Evolutionary conservation across 1,140 invertebrate species (phyloP).

Genomic region (Hycleus phaleratus): DNA sequence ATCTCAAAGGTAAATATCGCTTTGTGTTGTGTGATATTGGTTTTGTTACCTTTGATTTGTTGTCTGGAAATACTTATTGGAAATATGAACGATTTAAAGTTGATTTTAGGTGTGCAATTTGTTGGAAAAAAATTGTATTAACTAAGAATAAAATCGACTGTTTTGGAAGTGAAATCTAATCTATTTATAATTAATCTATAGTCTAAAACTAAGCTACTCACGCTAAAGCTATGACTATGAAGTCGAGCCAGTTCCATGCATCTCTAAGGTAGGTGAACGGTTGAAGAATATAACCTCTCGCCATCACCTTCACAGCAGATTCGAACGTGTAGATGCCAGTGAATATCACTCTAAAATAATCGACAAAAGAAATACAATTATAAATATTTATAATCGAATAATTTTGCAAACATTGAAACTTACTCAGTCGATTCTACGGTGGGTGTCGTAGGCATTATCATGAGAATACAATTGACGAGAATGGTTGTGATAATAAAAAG

Average conservation of each 20-base stretch:
- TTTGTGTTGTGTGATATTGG: too few species aligned
- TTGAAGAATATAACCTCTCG: conserved; percentile 97
- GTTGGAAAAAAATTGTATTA: too few species aligned
- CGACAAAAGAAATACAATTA: neutral
- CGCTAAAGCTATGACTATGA: conserved; percentile 99
- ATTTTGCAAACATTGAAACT: conserved; percentile 46
- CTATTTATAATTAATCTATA: conserved; percentile 5
- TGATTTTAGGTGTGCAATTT: too few species aligned
- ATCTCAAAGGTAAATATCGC: too few species aligned
- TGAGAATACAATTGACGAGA: conserved; percentile 94
- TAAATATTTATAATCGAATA: neutral
- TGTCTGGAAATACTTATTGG: too few species aligned
- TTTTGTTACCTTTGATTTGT: too few species aligned
- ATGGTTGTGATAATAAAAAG: conserved; percentile 97
- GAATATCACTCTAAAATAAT: conserved; percentile 88
- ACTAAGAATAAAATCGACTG: too few species aligned
- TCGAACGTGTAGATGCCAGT: conserved; percentile 99
- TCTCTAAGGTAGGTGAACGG: conserved; percentile 99
- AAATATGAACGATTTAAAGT: too few species aligned
- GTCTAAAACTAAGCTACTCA: conserved; percentile 63
- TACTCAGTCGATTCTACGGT: conserved; percentile 94
- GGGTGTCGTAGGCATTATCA: conserved; percentile 91
- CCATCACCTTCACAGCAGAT: conserved; percentile 97
- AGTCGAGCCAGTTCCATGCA: conserved; percentile 99
- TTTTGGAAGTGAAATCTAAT: too few species aligned